Evolutionary conservation across 2,888 invertebrate genomes (phyloP), one percentile per base, ranked within the genome.

Genomic region (Lycophotia porphyrea): DNA sequence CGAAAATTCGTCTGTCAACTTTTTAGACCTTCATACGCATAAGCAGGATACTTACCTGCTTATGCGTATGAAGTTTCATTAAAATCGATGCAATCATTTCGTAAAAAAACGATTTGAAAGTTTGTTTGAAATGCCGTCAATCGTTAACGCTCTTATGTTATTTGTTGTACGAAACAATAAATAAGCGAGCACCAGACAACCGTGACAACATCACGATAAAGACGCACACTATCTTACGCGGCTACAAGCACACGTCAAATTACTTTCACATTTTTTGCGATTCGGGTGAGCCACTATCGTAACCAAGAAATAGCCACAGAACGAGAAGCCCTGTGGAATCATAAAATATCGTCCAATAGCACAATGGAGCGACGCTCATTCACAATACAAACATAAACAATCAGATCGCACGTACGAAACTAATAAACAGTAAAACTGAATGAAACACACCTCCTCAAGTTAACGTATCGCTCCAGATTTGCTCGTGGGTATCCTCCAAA

Each of bases 391-490:
- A 90, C 86, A 92, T 89, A 91, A 91, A 87, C 85, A 88, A 65
- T 84, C 18, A 68, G 64, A 60, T 49, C 36, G 44, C 74, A 78
- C 69, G 71, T 61, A 70, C 66, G 52, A 82, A 69, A 66, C 68
- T 78, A 75, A 82, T 76, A 84, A 68, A 80, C 73, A 73, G 67
- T 82, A 80, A 80, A 81, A 84, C 81, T 81, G 70, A 82, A 85
- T 80, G 69, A 52, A 81, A 94, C 93, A 89, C 89, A 95, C 95
- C 95, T 94, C 90, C 90, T 90, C 72, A 88, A 90, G 87, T 87
- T 90, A 87, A 88, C 91, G 90, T 90, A 89, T 85, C 90, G 94
- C 95, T 95, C 95, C 95, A 95, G 95, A 93, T 95, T 95, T 94
- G 92, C 92, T 89, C 78, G 83, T 68, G 85, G 76, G 86, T 89